A percentile compares a stretch with the other conserved stretches of the same genome.
Conservation (phyloP, 2,797 vertebrate genomes). For the Poecile montanus region DNA sequence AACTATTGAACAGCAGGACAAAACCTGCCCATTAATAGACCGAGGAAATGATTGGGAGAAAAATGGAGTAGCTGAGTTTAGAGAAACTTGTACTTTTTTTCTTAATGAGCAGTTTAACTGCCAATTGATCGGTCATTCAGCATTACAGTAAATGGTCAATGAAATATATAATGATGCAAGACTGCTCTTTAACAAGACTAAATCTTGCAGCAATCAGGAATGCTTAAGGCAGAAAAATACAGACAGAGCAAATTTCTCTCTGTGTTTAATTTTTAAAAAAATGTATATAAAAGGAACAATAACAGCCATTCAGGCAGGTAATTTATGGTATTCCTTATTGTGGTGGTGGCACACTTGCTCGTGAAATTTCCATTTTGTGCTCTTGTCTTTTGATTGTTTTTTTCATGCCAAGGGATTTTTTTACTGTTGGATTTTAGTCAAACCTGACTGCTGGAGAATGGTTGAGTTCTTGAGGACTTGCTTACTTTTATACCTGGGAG, state of each 20-base stretch:
- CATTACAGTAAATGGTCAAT: constrained; percentile 42
- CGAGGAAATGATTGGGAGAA: constrained; percentile 37
- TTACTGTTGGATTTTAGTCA: not conserved
- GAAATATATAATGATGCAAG: constrained; percentile 40
- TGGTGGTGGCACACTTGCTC: not conserved
- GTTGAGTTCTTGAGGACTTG: not conserved
- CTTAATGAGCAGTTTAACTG: constrained; percentile 55
- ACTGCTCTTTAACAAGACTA: not conserved
- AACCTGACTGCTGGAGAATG: not conserved
- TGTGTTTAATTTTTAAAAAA: not conserved
- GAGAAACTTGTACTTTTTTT: constrained; percentile 57
- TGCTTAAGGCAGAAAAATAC: constrained; percentile 20
- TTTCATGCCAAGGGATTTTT: not conserved
- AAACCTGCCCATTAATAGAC: constrained; percentile 40
- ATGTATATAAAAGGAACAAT: not conserved
- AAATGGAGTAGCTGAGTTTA: constrained; percentile 33
- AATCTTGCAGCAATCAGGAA: not conserved
- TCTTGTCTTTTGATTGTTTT: not conserved
- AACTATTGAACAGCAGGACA: constrained; percentile 30
- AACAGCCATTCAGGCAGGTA: not conserved
- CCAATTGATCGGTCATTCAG: constrained; percentile 46
- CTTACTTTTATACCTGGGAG: not conserved
- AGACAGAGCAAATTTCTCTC: not conserved
- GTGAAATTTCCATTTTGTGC: not conserved
- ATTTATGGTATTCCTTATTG: not conserved